These are phyloP conservation scores for Stichodactyla mertensii DNA, from an alignment of 64 coral and sea anemone species.

Conservation along the genomic window DNA sequence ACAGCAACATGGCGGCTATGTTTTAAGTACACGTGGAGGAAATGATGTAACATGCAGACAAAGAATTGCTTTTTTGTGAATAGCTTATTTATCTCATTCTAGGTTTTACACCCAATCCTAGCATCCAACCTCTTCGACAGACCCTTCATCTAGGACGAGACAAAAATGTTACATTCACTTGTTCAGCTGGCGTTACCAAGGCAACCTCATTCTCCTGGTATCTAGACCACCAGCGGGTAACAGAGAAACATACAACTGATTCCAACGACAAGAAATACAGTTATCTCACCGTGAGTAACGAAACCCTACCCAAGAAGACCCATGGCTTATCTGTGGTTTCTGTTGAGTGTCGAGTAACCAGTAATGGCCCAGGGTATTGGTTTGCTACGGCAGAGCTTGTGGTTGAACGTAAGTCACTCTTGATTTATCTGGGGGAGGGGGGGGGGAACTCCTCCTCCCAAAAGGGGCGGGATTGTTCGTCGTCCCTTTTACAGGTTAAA, in stretches of 20 bases:
- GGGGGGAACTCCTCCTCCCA: no score
- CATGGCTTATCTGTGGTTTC: background rate
- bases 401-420: background rate
- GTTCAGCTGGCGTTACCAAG: background rate
- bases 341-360: slow-evolving; percentile 13
- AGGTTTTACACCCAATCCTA: background rate
- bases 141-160: background rate
- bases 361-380: slow-evolving; percentile 15
- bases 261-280: background rate
- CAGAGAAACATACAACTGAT: background rate
- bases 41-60: no score
- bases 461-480: no score
- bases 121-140: background rate
- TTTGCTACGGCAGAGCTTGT: background rate
- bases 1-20: no score
- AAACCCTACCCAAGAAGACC: background rate
- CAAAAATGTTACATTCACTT: background rate
- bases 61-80: no score
- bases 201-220: slow-evolving; percentile 4
- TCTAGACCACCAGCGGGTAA: background rate
- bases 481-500: no score
- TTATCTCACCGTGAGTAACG: background rate
- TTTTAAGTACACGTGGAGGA: no score
- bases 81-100: background rate
- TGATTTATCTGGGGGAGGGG: background rate